These are phyloP conservation scores for Drosophila pseudoobscura DNA, from an alignment of 1,140 invertebrate genomes.

Conservation along the genomic window DNA sequence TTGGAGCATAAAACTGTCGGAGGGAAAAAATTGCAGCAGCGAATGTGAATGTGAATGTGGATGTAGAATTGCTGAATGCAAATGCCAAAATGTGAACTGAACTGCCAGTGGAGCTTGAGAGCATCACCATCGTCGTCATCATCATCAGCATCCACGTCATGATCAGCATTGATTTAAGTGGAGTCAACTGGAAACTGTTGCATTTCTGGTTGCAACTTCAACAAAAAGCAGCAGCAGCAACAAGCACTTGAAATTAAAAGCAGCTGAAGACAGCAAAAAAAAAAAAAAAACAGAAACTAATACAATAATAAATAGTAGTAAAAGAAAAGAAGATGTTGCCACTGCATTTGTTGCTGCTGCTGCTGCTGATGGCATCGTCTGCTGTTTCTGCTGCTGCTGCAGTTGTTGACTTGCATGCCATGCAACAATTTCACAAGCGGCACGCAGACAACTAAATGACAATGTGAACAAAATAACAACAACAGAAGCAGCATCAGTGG, in stretches of 20 bases:
- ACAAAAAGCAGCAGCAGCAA: constrained; percentile 23
- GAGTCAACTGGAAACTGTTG: constrained; percentile 66
- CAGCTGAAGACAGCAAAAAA: constrained; percentile 12
- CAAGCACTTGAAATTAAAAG: constrained; percentile 59
- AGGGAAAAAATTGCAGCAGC: constrained; percentile 19
- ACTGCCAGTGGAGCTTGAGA: constrained; percentile 25
- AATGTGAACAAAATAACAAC: constrained; percentile 75
- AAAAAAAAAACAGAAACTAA: constrained; percentile 41
- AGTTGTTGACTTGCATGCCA: constrained; percentile 54
- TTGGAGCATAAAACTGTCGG: constrained; percentile 78
- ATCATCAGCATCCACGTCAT: constrained; percentile 32
- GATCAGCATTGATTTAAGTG: constrained; percentile 72
- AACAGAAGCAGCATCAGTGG: constrained; percentile 27
- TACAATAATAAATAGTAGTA: constrained; percentile 53
- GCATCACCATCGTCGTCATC: constrained; percentile 36
- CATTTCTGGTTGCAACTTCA: constrained; percentile 52
- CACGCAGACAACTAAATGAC: constrained; percentile 79
- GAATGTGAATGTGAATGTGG: constrained; percentile 8
- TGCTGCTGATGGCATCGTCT: constrained; percentile 48
- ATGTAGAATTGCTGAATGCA: constrained; percentile 54
- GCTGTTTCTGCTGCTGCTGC: constrained; percentile 20
- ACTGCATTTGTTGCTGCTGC: constrained; percentile 27
- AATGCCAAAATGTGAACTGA: constrained; percentile 78
- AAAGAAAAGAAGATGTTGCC: constrained; percentile 77
- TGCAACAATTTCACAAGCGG: constrained; percentile 79